phyloP scores from a whole-genome alignment of 2,113 vertebrate species.

The Hystrix brachyura region DNA sequence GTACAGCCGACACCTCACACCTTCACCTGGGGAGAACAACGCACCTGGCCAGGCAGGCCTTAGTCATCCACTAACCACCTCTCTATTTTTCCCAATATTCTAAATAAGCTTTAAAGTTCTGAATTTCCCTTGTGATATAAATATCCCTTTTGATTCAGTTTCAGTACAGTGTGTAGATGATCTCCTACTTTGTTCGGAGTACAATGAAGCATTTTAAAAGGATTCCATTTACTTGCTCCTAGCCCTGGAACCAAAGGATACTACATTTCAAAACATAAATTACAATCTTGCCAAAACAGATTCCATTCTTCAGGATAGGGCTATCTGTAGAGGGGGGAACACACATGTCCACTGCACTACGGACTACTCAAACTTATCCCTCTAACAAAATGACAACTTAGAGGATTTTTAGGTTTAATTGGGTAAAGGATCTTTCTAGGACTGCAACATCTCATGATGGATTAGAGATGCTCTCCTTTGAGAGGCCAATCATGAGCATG shows the following conservation, averaged over 20 bases:
- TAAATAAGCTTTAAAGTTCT: not conserved
- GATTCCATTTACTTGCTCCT: not conserved
- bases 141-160: not conserved
- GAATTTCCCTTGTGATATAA: not conserved
- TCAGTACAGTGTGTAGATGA: not conserved
- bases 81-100: not conserved
- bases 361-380: not conserved
- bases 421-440: not conserved
- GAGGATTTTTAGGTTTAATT: not conserved
- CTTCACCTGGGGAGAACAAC: not conserved
- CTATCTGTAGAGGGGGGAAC: not conserved
- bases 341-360: not conserved
- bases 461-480: not conserved
- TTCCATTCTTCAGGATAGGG: not conserved
- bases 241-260: not conserved
- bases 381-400: not conserved
- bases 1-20: not conserved
- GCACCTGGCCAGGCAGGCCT: not conserved
- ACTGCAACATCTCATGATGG: not conserved
- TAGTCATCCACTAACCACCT: not conserved
- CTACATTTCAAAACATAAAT: slow-evolving; percentile 17
- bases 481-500: not conserved
- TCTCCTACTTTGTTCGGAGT: not conserved
- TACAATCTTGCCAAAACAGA: not conserved
- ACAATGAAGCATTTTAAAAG: not conserved